Conservation (phyloP, 2,113 vertebrate genomes). For the Pituophis catenifer region DNA sequence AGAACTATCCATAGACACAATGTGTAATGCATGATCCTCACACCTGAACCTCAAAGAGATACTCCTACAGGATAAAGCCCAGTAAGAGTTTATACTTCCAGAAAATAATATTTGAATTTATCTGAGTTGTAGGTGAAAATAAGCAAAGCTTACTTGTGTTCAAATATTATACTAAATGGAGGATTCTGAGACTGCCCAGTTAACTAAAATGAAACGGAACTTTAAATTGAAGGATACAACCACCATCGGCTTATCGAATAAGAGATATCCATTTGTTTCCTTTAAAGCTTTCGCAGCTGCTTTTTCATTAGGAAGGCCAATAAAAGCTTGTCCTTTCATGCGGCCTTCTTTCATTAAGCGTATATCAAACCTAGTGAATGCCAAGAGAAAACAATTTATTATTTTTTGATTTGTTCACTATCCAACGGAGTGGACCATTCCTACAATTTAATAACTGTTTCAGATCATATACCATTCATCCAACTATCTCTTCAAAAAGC, state of each 20-base stretch:
- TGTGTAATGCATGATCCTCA: neutral
- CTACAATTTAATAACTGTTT: neutral
- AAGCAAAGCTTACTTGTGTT: neutral
- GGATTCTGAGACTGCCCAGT: accelerated
- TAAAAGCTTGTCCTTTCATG: constrained; percentile 98
- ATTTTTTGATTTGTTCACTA: neutral
- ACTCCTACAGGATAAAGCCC: neutral
- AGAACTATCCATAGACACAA: neutral
- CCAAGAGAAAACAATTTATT: neutral
- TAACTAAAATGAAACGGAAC: neutral
- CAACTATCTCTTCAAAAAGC: neutral
- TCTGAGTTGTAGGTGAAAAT: neutral
- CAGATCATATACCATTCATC: neutral
- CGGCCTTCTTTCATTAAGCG: constrained; percentile 97
- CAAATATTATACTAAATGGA: neutral
- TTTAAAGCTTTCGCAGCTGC: constrained; percentile 90
- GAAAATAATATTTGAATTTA: neutral
- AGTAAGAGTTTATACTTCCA: neutral
- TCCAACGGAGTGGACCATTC: neutral
- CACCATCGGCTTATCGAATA: constrained; percentile 92
- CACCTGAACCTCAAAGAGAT: neutral
- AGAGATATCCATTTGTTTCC: constrained; percentile 91
- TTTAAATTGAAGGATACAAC: constrained; percentile 88
- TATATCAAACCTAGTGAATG: constrained; percentile 87
- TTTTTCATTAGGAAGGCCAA: constrained; percentile 91